A percentile compares a stretch with the other conserved stretches of the same genome.
Evolutionary conservation across 2,888 invertebrate genomes (phyloP).

Genomic region (Melanostoma mellinum): DNA sequence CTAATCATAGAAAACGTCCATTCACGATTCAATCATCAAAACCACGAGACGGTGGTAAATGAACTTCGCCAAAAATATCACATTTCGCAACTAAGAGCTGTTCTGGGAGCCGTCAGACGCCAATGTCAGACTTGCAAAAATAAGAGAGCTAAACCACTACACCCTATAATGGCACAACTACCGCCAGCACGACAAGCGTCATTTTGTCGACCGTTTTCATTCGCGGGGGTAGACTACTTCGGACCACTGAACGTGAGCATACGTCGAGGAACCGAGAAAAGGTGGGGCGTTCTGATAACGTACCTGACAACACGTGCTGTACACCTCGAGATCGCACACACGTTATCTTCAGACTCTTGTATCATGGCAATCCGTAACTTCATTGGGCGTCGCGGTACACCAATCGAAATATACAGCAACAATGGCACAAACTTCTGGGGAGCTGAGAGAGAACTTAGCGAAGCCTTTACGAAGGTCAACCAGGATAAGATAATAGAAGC

Average conservation of each 20-base stretch:
- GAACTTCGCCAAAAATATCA: background rate
- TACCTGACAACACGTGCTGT: constrained; percentile 27
- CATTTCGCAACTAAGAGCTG: constrained; percentile 18
- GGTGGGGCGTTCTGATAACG: constrained; percentile 47
- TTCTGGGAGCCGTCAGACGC: constrained; percentile 2
- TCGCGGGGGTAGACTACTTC: constrained; percentile 32
- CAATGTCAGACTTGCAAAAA: background rate
- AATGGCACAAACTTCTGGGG: background rate
- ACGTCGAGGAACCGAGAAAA: constrained; percentile 47
- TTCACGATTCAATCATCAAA: constrained; percentile 5
- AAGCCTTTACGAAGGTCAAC: background rate
- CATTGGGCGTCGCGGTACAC: background rate
- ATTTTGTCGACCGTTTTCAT: constrained; percentile 47
- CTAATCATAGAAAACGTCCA: background rate
- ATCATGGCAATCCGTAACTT: background rate
- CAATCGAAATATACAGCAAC: constrained; percentile 9
- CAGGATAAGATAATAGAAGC: background rate
- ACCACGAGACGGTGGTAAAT: background rate
- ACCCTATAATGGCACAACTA: constrained; percentile 8
- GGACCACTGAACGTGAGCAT: constrained; percentile 31
- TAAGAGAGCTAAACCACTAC: background rate
- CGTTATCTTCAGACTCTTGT: background rate
- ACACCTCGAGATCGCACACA: background rate
- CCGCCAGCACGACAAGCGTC: constrained; percentile 10
- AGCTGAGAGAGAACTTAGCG: background rate